Conservation (phyloP, 2,888 invertebrate species). For the Pachliopta kotzebuea region DNA sequence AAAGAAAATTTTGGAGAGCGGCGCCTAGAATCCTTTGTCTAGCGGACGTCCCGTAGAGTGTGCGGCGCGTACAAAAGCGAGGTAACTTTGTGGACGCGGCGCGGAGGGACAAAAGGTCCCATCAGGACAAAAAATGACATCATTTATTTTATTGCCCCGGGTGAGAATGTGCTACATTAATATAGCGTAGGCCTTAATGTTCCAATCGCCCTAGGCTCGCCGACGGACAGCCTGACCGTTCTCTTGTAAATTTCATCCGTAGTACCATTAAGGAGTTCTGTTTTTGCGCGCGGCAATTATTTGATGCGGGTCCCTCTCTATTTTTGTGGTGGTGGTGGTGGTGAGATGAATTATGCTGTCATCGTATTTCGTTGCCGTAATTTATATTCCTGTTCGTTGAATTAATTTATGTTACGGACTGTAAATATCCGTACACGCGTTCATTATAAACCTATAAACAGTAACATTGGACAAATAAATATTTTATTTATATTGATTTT, state of each 20-base stretch:
- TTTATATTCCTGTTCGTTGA: not conserved
- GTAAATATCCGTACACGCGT: not conserved
- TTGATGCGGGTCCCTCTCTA: constrained; percentile 8
- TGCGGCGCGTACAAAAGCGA: constrained; percentile 57
- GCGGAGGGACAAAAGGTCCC: constrained; percentile 66
- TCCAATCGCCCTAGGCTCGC: constrained; percentile 67
- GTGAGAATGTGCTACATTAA: constrained; percentile 77
- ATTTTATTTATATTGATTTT: no score
- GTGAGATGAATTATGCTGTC: constrained; percentile 13
- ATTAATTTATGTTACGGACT: not conserved
- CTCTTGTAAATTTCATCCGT: constrained; percentile 38
- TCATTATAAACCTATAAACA: constrained; percentile 1
- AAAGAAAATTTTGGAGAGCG: constrained; percentile 59
- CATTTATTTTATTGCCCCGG: constrained; percentile 79
- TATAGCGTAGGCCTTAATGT: constrained; percentile 73
- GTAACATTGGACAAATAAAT: not conserved
- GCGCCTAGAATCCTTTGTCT: constrained; percentile 77
- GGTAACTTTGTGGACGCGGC: constrained; percentile 60
- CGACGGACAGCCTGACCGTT: constrained; percentile 55
- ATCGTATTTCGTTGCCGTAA: not conserved
- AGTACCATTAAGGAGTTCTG: constrained; percentile 33
- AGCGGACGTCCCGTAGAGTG: constrained; percentile 64
- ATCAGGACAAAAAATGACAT: constrained; percentile 76
- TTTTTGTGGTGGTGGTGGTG: constrained; percentile 16
- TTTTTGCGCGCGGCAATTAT: constrained; percentile 33